Evolutionary conservation across 2,797 vertebrate genomes (phyloP).

Genomic region (Centropyge bicolor): DNA sequence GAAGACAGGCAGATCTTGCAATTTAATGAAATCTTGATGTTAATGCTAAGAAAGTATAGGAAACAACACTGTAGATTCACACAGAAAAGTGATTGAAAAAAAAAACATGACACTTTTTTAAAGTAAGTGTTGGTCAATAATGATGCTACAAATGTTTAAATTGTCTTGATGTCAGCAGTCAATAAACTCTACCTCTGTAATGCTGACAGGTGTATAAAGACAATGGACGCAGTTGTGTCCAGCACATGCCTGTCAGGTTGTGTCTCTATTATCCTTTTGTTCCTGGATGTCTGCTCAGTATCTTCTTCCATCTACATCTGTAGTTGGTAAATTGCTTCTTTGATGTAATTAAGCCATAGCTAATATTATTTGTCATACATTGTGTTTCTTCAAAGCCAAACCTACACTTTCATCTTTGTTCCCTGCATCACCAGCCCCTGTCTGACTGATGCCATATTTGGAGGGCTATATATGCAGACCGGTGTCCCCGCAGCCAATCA

Average conservation of each 20-base stretch:
- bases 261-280: slow-evolving; percentile 15
- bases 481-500: slow-evolving; percentile 64
- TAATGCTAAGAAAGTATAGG: not conserved
- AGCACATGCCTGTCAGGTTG: not conserved
- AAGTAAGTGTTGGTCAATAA: not conserved
- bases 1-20: not conserved
- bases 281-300: slow-evolving; percentile 37
- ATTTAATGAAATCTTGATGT: not conserved
- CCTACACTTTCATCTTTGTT: slow-evolving; percentile 64
- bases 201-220: slow-evolving; percentile 12
- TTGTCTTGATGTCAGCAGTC: not conserved
- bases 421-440: slow-evolving; percentile 46
- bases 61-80: not conserved
- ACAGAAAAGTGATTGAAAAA: not conserved
- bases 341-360: slow-evolving; percentile 43
- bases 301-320: slow-evolving; percentile 23
- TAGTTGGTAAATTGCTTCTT: slow-evolving; percentile 29
- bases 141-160: not conserved
- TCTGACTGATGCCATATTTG: slow-evolving; percentile 52
- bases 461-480: slow-evolving; percentile 28
- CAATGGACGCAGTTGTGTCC: not conserved
- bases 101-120: not conserved
- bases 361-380: slow-evolving; percentile 45
- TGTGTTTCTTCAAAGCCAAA: slow-evolving; percentile 63
- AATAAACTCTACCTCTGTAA: slow-evolving; percentile 6